Conservation (phyloP, 2,888 invertebrate species). For the Gandaritis pyraliata region DNA sequence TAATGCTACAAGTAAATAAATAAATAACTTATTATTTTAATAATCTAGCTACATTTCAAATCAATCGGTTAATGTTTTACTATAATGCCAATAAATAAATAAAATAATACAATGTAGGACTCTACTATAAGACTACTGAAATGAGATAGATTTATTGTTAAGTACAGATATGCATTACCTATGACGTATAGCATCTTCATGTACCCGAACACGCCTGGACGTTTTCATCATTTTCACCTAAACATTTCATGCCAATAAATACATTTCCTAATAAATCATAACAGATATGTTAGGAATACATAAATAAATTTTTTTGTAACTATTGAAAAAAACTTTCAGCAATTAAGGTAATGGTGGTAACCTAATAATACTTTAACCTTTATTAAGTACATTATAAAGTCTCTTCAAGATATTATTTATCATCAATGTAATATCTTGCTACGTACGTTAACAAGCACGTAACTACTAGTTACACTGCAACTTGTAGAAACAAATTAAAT, state of each 20-base stretch:
- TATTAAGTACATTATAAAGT: neutral
- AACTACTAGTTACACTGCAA: conserved; percentile 14
- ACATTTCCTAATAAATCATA: conserved; percentile 31
- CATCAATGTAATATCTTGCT: neutral
- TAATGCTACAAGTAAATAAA: conserved; percentile 14
- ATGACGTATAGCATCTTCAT: conserved; percentile 83
- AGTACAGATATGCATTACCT: conserved; percentile 72
- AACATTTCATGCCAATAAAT: conserved; percentile 81
- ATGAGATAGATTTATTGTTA: conserved; percentile 54
- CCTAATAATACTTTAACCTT: neutral
- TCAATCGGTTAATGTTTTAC: conserved; percentile 23
- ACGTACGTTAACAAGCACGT: conserved; percentile 5
- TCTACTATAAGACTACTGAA: conserved; percentile 40
- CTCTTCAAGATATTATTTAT: neutral
- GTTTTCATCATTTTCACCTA: conserved; percentile 84
- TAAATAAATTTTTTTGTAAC: neutral
- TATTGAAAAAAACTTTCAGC: conserved; percentile 1
- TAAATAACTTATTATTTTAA: conserved; percentile 15
- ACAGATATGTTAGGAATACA: neutral
- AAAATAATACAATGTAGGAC: conserved; percentile 35
- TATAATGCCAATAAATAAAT: conserved; percentile 37
- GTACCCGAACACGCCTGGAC: conserved; percentile 82
- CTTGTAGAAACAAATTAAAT: conserved; percentile 9
- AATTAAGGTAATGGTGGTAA: neutral
- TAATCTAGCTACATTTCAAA: conserved; percentile 27